These are phyloP conservation scores for Synanceia verrucosa DNA, from an alignment of 2,797 vertebrate species.

Conservation along the genomic window DNA sequence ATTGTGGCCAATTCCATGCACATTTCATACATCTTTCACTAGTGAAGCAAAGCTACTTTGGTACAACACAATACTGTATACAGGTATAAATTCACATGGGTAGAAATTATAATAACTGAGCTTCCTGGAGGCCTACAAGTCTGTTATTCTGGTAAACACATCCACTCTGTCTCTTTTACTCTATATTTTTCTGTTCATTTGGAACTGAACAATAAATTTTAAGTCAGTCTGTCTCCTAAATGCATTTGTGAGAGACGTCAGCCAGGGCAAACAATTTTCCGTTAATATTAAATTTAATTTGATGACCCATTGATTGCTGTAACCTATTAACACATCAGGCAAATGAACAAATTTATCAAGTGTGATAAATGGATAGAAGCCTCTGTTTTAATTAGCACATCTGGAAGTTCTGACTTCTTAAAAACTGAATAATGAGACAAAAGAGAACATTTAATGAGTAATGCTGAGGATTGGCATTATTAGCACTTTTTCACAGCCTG, in stretches of 20 bases:
- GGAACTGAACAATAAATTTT: neutral
- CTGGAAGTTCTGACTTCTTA: neutral
- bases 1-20: neutral
- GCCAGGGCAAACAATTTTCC: slow-evolving; percentile 9
- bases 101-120: neutral
- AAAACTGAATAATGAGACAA: neutral
- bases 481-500: neutral
- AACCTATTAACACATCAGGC: slow-evolving; percentile 32
- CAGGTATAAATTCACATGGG: neutral
- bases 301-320: slow-evolving; percentile 26
- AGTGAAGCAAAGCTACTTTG: neutral
- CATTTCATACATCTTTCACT: neutral
- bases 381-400: slow-evolving; percentile 11
- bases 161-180: neutral
- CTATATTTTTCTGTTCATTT: neutral
- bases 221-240: slow-evolving; percentile 2
- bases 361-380: slow-evolving; percentile 15
- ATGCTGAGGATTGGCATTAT: slow-evolving; percentile 14
- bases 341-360: slow-evolving; percentile 10
- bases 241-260: slow-evolving; percentile 9
- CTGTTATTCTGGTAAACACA: neutral
- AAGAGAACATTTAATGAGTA: slow-evolving; percentile 1
- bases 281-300: slow-evolving; percentile 24
- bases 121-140: neutral
- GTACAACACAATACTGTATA: neutral